Evolutionary conservation across 1,140 invertebrate species (phyloP).

Genomic region (Drosophila rhopaloa): DNA sequence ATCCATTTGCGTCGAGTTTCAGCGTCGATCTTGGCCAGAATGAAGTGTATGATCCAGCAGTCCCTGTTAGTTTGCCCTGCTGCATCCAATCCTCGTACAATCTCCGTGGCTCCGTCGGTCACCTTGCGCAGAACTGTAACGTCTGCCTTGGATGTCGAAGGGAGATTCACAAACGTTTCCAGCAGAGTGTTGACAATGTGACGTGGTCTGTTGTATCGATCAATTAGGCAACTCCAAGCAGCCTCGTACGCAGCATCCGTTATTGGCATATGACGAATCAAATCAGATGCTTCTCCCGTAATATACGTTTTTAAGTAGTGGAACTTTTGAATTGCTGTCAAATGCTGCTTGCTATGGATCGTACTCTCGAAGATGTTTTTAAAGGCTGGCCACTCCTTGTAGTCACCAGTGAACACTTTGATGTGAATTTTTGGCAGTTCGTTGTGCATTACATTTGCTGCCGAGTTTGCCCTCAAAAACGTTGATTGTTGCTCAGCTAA

Average conservation of each 20-base stretch:
- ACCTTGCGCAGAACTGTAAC: not conserved
- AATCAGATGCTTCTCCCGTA: not conserved
- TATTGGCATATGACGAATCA: too few relatives aligned
- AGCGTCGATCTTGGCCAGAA: not conserved
- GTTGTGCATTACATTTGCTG: too few relatives aligned
- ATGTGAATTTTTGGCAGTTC: not conserved
- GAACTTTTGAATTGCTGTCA: not conserved
- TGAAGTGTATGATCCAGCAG: slow-evolving; percentile 1
- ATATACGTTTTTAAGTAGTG: not conserved
- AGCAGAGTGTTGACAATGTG: not conserved
- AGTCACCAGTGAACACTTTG: not conserved
- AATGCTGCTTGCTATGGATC: not conserved
- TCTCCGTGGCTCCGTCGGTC: not conserved
- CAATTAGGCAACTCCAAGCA: too few relatives aligned
- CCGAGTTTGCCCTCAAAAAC: too few relatives aligned
- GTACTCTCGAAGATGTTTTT: not conserved
- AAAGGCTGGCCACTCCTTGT: not conserved
- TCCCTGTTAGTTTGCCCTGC: slow-evolving; percentile 3
- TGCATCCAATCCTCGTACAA: not conserved
- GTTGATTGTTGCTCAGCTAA: not conserved
- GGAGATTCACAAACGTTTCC: not conserved
- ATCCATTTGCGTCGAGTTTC: too few relatives aligned
- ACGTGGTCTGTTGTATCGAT: too few relatives aligned
- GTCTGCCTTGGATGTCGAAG: not conserved
- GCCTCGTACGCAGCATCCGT: too few relatives aligned